These are phyloP conservation scores for Plectrocnemia conspersa DNA, from an alignment of 1,140 invertebrate genomes.

Conservation along the genomic window DNA sequence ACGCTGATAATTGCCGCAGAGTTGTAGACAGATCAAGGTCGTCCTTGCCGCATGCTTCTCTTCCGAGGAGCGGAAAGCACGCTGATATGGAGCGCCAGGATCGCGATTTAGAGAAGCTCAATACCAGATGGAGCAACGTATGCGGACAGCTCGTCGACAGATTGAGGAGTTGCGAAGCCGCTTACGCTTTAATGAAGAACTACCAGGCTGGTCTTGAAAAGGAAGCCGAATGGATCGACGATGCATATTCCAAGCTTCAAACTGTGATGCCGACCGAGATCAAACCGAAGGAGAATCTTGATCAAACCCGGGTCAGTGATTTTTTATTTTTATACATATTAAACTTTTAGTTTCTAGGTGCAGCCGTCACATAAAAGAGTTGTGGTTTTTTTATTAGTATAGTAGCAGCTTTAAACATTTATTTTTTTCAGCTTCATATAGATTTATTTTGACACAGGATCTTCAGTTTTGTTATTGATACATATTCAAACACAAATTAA, in stretches of 20 bases:
- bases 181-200: slow-evolving; percentile 78
- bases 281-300: slow-evolving; percentile 66
- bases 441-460: too few relatives aligned
- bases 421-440: too few relatives aligned
- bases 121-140: slow-evolving; percentile 85
- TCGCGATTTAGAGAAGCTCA: slow-evolving; percentile 83
- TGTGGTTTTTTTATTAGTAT: too few relatives aligned
- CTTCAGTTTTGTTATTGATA: too few relatives aligned
- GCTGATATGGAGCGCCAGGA: slow-evolving; percentile 92
- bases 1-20: slow-evolving; percentile 78
- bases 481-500: too few relatives aligned
- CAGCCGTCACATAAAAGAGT: too few relatives aligned
- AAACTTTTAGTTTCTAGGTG: neutral
- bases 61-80: slow-evolving; percentile 55
- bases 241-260: slow-evolving; percentile 65
- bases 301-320: slow-evolving; percentile 69
- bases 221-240: slow-evolving; percentile 84
- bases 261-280: slow-evolving; percentile 64
- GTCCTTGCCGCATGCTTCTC: slow-evolving; percentile 49
- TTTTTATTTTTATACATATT: neutral
- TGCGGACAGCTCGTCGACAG: slow-evolving; percentile 87
- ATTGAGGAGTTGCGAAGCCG: slow-evolving; percentile 78
- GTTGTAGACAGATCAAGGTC: slow-evolving; percentile 80
- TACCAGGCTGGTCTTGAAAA: slow-evolving; percentile 81
- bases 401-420: too few relatives aligned